Evolutionary conservation across 2,888 invertebrate species (phyloP), one percentile per base, ranked within the genome.

Genomic region (Pheosia tremula): DNA sequence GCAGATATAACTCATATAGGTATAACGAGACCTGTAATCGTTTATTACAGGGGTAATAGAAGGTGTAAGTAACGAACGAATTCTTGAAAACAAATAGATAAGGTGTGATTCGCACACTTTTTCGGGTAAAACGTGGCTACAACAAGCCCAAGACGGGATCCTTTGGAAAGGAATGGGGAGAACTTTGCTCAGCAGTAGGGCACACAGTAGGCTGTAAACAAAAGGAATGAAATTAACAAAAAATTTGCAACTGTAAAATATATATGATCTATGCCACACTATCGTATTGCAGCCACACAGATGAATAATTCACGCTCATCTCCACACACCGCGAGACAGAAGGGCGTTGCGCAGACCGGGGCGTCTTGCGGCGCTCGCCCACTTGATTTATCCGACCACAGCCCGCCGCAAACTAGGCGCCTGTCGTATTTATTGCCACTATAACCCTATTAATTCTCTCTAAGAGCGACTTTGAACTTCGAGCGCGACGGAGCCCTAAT

Each of bases 401-500:
- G 78, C 78, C 80, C 77, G 74, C 91, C 91, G 80, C 91, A 90
- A 90, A 89, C 91, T 87, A 86, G 87, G 84, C 88, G 83, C 85
- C 86, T 85, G 59, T 81, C 82, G 88, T 93, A 93, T 93, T 93
- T 93, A 93, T 93, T 89, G 90, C 92, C 84, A 84, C 90, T 88
- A 91, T 90, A 93, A 91, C 91, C 91, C 91, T 87, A 93, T 92
- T 93, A 93, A 93, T 92, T 91, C 88, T 81, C 79, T 78, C 75
- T 67, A 67, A 80, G 79, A 80, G 82, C 82, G 87, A 88, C 87
- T 91, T 88, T 86, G 88, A 87, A 88, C 85, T 86, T 80, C 79
- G 77, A 77, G 72, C 57, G 57, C 56, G 54, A 50, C 53, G 67
- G 70, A 79, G 77, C 77, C 83, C 81, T 81, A 81, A 83, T 81